These are phyloP conservation scores for Elymnias hypermnestra DNA, from an alignment of 1,140 invertebrate species.

Conservation along the genomic window DNA sequence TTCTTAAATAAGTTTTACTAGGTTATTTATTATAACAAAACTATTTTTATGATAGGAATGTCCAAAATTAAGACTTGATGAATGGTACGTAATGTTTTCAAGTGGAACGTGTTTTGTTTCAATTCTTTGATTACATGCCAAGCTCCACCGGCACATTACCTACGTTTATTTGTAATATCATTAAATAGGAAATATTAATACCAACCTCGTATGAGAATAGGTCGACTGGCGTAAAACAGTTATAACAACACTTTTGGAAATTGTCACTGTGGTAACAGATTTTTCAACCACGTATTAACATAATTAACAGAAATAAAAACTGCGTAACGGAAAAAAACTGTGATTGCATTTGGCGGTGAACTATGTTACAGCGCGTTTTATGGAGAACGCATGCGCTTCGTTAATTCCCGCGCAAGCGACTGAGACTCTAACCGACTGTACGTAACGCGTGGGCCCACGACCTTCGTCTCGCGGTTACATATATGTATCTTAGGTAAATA, in stretches of 20 bases:
- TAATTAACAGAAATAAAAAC: neutral
- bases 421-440: conserved; percentile 19
- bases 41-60: neutral
- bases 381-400: conserved; percentile 23
- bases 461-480: conserved; percentile 19
- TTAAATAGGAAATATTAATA: conserved; percentile 33
- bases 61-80: too few relatives aligned
- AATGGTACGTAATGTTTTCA: conserved; percentile 27
- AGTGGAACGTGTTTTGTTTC: conserved; percentile 28
- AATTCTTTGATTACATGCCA: conserved; percentile 37
- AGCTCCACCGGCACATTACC: conserved; percentile 22
- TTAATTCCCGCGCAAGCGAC: conserved; percentile 37
- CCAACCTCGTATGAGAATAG: conserved; percentile 26
- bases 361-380: neutral
- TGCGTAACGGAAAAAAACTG: neutral
- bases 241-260: conserved; percentile 5
- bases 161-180: conserved; percentile 28
- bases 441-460: conserved; percentile 18
- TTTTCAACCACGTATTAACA: conserved; percentile 1
- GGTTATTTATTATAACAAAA: too few relatives aligned
- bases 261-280: neutral
- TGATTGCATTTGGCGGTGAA: neutral
- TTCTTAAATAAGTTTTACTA: too few relatives aligned
- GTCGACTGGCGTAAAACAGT: conserved; percentile 12
- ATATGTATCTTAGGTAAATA: conserved; percentile 9